A percentile compares a stretch with the other conserved stretches of the same genome.
Evolutionary conservation across 1,140 invertebrate species (phyloP).

Genomic region (Sesamia nonagrioides): DNA sequence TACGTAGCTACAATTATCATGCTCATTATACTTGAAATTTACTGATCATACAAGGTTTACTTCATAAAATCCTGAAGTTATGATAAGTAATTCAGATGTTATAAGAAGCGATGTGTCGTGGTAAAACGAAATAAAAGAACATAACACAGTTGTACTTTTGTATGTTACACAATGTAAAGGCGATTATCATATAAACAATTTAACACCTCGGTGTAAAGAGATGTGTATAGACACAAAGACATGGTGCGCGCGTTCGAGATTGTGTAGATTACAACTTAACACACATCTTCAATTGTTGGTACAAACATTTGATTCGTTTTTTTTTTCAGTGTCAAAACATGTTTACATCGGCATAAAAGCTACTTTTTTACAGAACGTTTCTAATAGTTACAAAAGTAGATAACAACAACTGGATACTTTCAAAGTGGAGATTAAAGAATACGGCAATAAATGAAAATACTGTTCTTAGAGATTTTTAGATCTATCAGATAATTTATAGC

Average conservation of each 20-base stretch:
- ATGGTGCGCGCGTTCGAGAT: slow-evolving; percentile 53
- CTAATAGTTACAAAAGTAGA: too few species aligned
- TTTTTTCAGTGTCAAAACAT: not conserved
- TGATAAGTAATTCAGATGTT: not conserved
- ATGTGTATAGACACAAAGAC: slow-evolving; percentile 61
- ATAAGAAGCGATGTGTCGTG: slow-evolving; percentile 34
- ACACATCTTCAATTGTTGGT: slow-evolving; percentile 43
- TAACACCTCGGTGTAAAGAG: slow-evolving; percentile 63
- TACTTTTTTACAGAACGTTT: too few species aligned
- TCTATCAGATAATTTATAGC: too few species aligned
- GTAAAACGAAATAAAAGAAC: not conserved
- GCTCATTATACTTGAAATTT: not conserved
- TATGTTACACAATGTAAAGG: slow-evolving; percentile 52
- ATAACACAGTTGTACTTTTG: slow-evolving; percentile 51
- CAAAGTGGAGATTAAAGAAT: too few species aligned
- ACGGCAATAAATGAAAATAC: too few species aligned
- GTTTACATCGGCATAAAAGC: not conserved
- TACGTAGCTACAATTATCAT: not conserved
- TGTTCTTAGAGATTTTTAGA: too few species aligned
- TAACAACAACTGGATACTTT: too few species aligned
- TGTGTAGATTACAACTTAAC: slow-evolving; percentile 57
- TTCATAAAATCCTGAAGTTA: not conserved
- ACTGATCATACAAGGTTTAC: not conserved
- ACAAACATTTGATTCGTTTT: slow-evolving; percentile 16
- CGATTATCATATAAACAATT: slow-evolving; percentile 61